These are phyloP conservation scores for Pollenia amentaria DNA, from an alignment of 2,888 invertebrate genomes.

Conservation along the genomic window DNA sequence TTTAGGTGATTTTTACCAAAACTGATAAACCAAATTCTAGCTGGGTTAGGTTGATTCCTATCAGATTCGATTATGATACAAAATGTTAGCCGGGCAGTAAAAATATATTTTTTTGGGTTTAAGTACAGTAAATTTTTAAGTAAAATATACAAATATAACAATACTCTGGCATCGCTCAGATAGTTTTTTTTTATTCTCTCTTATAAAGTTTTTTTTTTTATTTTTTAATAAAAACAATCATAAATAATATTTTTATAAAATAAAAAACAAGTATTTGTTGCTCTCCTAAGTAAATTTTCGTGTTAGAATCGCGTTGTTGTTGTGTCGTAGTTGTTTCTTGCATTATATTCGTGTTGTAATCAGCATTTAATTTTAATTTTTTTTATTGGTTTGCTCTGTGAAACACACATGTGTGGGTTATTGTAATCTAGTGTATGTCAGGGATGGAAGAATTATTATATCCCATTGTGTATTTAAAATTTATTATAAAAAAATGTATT, in stretches of 20 bases:
- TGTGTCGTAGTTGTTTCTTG: constrained; percentile 28
- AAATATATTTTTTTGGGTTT: no score
- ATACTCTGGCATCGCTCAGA: constrained; percentile 43
- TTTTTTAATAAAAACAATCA: constrained; percentile 12
- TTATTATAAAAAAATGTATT: background rate
- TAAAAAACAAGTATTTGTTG: constrained; percentile 37
- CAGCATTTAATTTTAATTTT: constrained; percentile 61
- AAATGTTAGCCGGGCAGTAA: no score
- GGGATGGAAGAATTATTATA: constrained; percentile 13
- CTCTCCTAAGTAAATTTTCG: constrained; percentile 64
- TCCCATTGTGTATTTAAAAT: background rate
- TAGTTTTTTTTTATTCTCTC: constrained; percentile 25
- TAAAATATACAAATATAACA: background rate
- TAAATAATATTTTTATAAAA: constrained; percentile 11
- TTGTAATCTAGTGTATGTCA: constrained; percentile 4
- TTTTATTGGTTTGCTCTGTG: constrained; percentile 46
- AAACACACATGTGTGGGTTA: constrained; percentile 38
- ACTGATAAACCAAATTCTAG: no score
- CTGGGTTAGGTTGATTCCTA: no score
- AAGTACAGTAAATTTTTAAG: no score
- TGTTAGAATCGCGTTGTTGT: constrained; percentile 50
- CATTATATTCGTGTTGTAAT: constrained; percentile 60
- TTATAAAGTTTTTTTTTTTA: constrained; percentile 14
- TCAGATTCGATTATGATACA: no score
- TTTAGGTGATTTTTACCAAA: no score